These are phyloP conservation scores for Zoanthus sociatus DNA, from an alignment of 92 coral and sea anemone species.

Conservation along the genomic window DNA sequence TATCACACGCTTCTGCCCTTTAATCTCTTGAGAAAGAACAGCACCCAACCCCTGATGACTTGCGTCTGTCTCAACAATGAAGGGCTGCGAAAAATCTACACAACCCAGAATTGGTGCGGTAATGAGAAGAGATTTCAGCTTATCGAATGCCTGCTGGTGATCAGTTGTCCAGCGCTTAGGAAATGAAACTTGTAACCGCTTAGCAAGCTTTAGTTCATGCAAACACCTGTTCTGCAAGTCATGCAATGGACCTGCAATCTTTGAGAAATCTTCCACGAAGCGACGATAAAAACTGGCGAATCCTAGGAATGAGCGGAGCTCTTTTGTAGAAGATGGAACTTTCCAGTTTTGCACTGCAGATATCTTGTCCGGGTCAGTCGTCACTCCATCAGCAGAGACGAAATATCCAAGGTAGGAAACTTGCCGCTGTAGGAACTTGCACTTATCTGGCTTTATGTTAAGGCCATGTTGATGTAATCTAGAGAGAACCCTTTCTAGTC, in stretches of 20 bases:
- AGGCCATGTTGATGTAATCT: conserved; percentile 55
- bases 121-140: conserved; percentile 19
- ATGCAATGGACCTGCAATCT: conserved; percentile 67
- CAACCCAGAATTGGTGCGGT: conserved; percentile 40
- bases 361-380: conserved; percentile 70
- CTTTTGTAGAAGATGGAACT: conserved; percentile 63
- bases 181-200: conserved; percentile 43
- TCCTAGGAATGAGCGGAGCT: conserved; percentile 69
- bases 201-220: conserved; percentile 52
- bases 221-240: conserved; percentile 65
- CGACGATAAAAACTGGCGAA: conserved; percentile 69
- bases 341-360: conserved; percentile 63
- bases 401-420: conserved; percentile 74
- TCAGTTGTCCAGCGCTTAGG: conserved; percentile 43
- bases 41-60: conserved; percentile 47
- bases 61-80: conserved; percentile 45
- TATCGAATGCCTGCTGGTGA: conserved; percentile 47
- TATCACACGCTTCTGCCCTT: conserved; percentile 58
- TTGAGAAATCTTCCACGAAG: conserved; percentile 63
- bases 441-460: conserved; percentile 66
- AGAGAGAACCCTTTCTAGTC: conserved; percentile 59
- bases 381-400: conserved; percentile 64
- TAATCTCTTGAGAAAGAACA: conserved; percentile 58
- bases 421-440: conserved; percentile 50
- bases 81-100: conserved; percentile 45